These are phyloP conservation scores for Callipepla squamata DNA, from an alignment of 2,113 vertebrate species.

Conservation along the genomic window DNA sequence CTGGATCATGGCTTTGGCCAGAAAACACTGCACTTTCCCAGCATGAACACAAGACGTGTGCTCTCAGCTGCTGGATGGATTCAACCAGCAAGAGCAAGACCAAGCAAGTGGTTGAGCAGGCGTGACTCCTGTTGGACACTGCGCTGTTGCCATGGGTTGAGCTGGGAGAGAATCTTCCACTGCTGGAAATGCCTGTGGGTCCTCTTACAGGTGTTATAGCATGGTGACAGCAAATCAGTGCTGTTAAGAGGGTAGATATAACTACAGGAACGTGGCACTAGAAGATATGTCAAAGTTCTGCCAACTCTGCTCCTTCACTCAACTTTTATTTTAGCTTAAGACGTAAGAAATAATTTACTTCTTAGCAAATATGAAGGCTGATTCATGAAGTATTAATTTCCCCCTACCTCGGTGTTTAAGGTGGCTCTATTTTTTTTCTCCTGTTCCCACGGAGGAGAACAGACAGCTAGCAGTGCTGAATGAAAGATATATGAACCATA, in stretches of 20 bases:
- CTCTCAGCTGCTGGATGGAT: background rate
- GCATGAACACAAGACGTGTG: background rate
- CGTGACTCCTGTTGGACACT: background rate
- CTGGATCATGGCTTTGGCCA: background rate
- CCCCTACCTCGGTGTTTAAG: background rate
- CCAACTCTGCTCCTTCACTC: background rate
- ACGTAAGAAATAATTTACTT: constrained; percentile 40
- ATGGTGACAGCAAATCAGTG: background rate
- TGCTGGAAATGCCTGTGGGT: background rate
- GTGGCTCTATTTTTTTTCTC: background rate
- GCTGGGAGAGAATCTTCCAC: background rate
- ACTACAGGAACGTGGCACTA: background rate
- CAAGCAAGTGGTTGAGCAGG: background rate
- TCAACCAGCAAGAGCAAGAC: background rate
- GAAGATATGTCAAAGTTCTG: background rate
- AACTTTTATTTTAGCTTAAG: constrained; percentile 33
- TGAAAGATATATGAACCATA: constrained; percentile 48
- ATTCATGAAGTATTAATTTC: constrained; percentile 33
- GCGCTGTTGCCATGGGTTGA: background rate
- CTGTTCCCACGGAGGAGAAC: background rate
- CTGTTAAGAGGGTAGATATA: background rate
- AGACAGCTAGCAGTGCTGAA: background rate
- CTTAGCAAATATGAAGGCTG: background rate
- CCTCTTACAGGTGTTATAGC: background rate
- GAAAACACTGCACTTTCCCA: background rate